These are phyloP conservation scores for Naso thynnoides DNA, from an alignment of 2,797 vertebrate species.

Conservation along the genomic window DNA sequence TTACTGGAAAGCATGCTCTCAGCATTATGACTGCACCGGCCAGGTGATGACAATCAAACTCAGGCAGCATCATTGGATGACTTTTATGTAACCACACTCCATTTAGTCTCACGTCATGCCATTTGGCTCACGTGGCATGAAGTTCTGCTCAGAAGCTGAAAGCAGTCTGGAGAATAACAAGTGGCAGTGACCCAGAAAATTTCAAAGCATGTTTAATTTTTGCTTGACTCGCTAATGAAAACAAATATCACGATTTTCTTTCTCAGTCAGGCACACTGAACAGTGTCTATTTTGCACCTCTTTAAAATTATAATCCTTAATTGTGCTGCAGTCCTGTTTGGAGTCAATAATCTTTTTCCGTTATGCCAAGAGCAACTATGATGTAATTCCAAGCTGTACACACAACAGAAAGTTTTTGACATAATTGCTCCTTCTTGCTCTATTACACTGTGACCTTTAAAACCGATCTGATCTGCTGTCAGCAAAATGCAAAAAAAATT, in stretches of 20 bases:
- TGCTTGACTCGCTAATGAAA: conserved; percentile 40
- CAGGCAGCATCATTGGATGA: conserved; percentile 29
- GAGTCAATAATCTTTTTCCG: neutral
- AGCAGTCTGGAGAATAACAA: conserved; percentile 17
- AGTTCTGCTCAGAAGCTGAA: conserved; percentile 23
- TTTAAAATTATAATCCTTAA: neutral
- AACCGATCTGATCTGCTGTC: neutral
- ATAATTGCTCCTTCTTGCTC: neutral
- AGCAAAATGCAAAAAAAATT: neutral
- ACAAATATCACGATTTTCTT: conserved; percentile 27
- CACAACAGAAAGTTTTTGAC: neutral
- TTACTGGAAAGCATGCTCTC: conserved; percentile 40
- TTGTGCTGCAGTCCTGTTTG: neutral
- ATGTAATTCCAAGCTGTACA: conserved; percentile 3
- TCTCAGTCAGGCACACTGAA: conserved; percentile 12
- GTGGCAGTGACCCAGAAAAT: conserved; percentile 42
- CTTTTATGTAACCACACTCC: conserved; percentile 29
- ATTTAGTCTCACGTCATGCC: conserved; percentile 8
- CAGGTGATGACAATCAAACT: conserved; percentile 54
- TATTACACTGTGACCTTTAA: neutral
- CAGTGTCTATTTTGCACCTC: conserved; percentile 12
- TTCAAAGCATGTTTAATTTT: conserved; percentile 37
- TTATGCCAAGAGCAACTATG: neutral
- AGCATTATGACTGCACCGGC: conserved; percentile 6
- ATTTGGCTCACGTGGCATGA: conserved; percentile 8